Evolutionary conservation across 2,888 invertebrate genomes (phyloP).

Genomic region (Gortyna flavago): DNA sequence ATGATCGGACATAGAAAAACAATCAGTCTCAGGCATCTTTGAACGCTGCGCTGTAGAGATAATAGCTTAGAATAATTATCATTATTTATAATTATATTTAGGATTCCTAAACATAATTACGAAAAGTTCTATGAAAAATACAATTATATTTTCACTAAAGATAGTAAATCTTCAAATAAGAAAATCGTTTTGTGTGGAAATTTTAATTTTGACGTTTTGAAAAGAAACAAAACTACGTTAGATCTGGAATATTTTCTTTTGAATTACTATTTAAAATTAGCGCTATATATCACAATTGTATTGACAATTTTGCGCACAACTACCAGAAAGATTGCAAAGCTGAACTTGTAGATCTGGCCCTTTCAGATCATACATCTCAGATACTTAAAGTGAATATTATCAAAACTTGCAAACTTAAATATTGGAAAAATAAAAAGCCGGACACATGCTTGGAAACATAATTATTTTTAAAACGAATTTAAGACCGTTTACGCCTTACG

Average conservation of each 20-base stretch:
- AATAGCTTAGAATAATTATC: background rate
- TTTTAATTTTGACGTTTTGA: no score
- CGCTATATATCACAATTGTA: background rate
- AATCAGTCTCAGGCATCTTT: background rate
- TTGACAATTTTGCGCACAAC: background rate
- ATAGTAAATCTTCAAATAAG: no score
- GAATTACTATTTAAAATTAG: background rate
- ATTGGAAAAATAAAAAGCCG: background rate
- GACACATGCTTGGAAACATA: background rate
- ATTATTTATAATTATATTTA: background rate
- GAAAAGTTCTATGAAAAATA: no score
- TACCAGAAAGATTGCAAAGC: background rate
- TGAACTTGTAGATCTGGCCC: background rate
- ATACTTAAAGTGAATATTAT: background rate
- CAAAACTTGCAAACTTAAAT: background rate
- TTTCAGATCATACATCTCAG: background rate
- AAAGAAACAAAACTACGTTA: no score
- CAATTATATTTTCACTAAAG: no score
- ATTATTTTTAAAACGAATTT: background rate
- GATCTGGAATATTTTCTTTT: background rate
- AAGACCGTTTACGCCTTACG: no score
- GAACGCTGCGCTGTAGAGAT: background rate
- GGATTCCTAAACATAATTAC: no score
- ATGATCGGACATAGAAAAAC: background rate
- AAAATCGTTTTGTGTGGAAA: no score